phyloP scores from a whole-genome alignment of 2,113 vertebrate species.

The Brachypteracias leptosomus region DNA sequence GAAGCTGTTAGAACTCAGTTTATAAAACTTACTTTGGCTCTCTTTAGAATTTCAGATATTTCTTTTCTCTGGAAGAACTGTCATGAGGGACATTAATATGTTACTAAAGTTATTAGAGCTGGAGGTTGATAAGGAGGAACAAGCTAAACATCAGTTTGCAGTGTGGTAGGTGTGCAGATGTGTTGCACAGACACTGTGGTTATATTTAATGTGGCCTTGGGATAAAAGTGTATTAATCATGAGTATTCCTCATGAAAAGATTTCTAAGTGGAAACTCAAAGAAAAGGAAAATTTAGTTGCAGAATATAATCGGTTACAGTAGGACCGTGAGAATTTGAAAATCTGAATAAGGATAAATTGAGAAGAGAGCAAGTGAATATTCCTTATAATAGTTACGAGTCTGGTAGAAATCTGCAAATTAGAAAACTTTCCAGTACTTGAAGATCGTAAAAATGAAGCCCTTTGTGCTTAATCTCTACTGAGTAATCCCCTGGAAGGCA shows the following conservation, averaged over 20 bases:
- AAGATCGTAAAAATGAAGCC: not conserved
- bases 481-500: not conserved
- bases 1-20: not conserved
- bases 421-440: not conserved
- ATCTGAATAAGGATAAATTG: not conserved
- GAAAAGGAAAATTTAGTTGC: not conserved
- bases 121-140: not conserved
- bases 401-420: not conserved
- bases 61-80: not conserved
- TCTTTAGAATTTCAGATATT: not conserved
- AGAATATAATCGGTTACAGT: not conserved
- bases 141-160: not conserved
- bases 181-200: not conserved
- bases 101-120: not conserved
- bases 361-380: not conserved
- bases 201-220: not conserved
- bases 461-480: not conserved
- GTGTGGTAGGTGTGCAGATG: not conserved
- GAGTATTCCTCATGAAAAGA: not conserved
- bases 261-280: not conserved
- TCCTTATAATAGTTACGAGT: not conserved
- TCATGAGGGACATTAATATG: not conserved
- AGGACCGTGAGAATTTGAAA: not conserved
- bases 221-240: not conserved
- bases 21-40: not conserved